A percentile compares a stretch with the other conserved stretches of the same genome.
phyloP scores from a whole-genome alignment of 2,797 vertebrate genomes.

The Anableps anableps region DNA sequence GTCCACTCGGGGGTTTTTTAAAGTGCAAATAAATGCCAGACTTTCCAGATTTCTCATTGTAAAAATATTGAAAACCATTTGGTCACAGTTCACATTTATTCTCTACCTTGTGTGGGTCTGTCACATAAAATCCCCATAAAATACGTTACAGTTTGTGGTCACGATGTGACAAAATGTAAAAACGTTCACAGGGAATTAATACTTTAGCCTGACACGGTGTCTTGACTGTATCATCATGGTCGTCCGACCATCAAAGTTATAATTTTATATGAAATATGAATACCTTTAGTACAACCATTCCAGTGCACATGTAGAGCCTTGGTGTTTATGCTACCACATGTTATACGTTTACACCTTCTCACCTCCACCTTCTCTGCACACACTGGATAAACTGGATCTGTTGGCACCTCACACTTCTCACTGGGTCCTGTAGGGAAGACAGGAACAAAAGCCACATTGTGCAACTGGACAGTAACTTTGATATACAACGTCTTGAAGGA shows the following conservation, averaged over 20 bases:
- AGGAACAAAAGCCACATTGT: conserved; percentile 51
- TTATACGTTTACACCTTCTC: conserved; percentile 45
- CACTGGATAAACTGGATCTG: conserved; percentile 67
- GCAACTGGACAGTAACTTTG: conserved; percentile 48
- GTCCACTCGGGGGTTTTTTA: background rate
- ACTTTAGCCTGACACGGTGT: background rate
- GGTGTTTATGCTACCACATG: background rate
- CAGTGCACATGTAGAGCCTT: background rate
- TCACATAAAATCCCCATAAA: background rate
- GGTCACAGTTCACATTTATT: background rate
- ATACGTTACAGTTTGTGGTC: background rate
- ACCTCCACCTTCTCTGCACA: conserved; percentile 82
- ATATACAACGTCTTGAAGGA: conserved; percentile 48
- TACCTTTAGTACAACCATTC: conserved; percentile 4
- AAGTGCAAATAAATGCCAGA: background rate
- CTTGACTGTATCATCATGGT: background rate
- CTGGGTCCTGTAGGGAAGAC: conserved; percentile 48
- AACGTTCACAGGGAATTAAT: background rate
- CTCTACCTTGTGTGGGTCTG: background rate
- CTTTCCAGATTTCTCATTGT: background rate
- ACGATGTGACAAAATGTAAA: background rate
- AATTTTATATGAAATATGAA: conserved; percentile 11
- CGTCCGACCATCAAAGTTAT: background rate
- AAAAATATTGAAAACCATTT: background rate
- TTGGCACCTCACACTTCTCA: conserved; percentile 71